A percentile compares a stretch with the other conserved stretches of the same genome.
phyloP scores from a whole-genome alignment of 2,888 invertebrate genomes.

The Eupithecia dodoneata region DNA sequence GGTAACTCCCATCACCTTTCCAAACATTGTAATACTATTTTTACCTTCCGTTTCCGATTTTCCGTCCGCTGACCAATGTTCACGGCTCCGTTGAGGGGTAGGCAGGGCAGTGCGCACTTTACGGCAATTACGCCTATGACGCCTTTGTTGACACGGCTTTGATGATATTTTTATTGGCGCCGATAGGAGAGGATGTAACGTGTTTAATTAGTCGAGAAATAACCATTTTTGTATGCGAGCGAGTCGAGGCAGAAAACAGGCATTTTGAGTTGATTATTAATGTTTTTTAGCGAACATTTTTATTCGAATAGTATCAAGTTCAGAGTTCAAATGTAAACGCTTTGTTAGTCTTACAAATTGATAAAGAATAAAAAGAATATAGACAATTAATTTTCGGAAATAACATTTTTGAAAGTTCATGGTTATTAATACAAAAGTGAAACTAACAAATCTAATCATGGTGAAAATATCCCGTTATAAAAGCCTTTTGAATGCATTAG shows the following conservation, averaged over 20 bases:
- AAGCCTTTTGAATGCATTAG: no score
- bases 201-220: conserved; percentile 36
- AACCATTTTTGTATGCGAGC: conserved; percentile 11
- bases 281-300: neutral
- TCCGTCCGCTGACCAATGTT: conserved; percentile 51
- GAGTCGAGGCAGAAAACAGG: conserved; percentile 3
- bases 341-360: neutral
- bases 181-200: conserved; percentile 35
- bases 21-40: conserved; percentile 42
- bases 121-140: conserved; percentile 63
- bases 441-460: no score
- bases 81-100: conserved; percentile 44
- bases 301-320: neutral
- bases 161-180: conserved; percentile 50
- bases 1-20: neutral
- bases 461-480: no score
- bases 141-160: conserved; percentile 55
- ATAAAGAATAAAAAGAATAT: no score
- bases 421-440: no score
- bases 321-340: neutral
- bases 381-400: no score
- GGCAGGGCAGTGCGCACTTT: conserved; percentile 56
- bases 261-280: neutral
- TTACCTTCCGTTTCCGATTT: conserved; percentile 53
- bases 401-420: no score